phyloP scores from a whole-genome alignment of 2,797 vertebrate species.

The Pristis pectinata region DNA sequence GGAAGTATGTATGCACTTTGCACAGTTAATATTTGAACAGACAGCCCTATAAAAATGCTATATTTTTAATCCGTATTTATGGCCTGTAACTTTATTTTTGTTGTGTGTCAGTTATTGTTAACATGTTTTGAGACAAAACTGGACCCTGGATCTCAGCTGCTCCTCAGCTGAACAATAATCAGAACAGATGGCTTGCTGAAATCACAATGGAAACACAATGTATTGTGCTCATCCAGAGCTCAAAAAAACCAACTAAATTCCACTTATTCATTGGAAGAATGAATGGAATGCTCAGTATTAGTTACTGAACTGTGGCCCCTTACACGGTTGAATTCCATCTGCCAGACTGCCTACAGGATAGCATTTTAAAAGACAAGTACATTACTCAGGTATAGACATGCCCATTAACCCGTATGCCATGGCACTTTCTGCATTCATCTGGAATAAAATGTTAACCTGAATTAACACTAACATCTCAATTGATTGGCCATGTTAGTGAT shows the following conservation, averaged over 20 bases:
- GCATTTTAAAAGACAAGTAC: neutral
- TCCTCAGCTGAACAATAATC: neutral
- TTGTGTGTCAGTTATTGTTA: slow-evolving; percentile 5
- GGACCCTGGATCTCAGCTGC: neutral
- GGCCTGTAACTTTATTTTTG: neutral
- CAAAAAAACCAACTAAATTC: neutral
- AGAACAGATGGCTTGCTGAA: slow-evolving; percentile 15
- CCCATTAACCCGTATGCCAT: neutral
- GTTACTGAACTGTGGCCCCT: neutral
- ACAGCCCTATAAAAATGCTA: neutral
- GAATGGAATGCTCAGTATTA: neutral
- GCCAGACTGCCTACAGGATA: neutral
- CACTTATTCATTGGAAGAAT: slow-evolving; percentile 4
- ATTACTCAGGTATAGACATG: neutral
- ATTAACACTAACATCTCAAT: neutral
- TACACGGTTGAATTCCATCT: slow-evolving; percentile 4
- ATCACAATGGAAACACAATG: slow-evolving; percentile 11
- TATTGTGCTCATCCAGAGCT: slow-evolving; percentile 8
- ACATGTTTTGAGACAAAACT: slow-evolving; percentile 14
- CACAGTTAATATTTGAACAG: neutral
- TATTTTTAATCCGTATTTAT: neutral
- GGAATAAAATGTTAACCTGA: neutral
- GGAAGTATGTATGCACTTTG: neutral
- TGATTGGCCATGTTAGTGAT: neutral
- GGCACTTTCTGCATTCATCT: neutral